Evolutionary conservation across 2,888 invertebrate genomes (phyloP), one percentile per base, ranked within the genome.

Genomic region (Nomada goodeniana): DNA sequence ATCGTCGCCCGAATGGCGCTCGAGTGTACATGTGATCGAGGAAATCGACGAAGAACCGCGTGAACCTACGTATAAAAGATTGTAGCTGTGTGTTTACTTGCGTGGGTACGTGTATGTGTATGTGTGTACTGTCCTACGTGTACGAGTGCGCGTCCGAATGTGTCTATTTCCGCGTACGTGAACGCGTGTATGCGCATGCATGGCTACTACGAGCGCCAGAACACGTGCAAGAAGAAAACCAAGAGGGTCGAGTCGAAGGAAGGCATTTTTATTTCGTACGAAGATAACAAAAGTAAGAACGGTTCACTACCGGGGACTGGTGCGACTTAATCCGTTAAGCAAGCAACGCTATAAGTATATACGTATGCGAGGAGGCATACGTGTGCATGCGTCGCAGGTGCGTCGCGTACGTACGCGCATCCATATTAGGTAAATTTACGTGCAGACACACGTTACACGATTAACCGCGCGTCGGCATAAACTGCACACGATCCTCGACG

Each of bases 301-400:
- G 80, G 80, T 88, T 78, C 81, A 78, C 76, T 88, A 88, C 83
- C 75, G 82, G 86, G 85, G 86, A 87, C 88, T 87, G 88, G 87
- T 85, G 80, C 88, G 86, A 87, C 79, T 85, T 83, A 72, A 88
- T 70, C 55, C 76, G 70, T 84, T 87, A 85, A 85, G 75, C 77
- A 82, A 84, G 71, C 80, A 36, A 87, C 78, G 74, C 76, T 75
- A 50, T 78, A 82, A 87, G 77, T 80, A 80, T 79, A 69, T 61
- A 69, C 80, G 81, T 73, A 87, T 67, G 65, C 65, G 77, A 76
- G 67, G 57, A 55, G 26, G 44, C 11, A 44, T 55, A 72, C 78
- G 76, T 63, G 67, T 72, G 76, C 68, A 72, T 60, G 47, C 20
- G 69, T 29, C 20, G 61, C 18, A 23, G 23, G 67, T 53, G 26